A percentile compares a stretch with the other conserved stretches of the same genome.
phyloP scores from a whole-genome alignment of 2,113 vertebrate species.

The Clupea harengus region DNA sequence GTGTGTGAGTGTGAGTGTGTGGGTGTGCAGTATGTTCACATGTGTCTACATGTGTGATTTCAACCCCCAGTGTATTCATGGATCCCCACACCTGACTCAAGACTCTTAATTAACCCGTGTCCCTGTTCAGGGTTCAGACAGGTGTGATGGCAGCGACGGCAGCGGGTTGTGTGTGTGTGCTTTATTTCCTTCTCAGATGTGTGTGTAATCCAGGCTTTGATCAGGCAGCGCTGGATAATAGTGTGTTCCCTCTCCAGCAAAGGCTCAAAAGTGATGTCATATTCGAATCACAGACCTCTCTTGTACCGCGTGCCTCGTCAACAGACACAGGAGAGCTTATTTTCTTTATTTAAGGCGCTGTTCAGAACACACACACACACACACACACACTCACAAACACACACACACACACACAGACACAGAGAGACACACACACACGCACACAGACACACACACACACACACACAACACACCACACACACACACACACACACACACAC shows the following conservation, averaged over 20 bases:
- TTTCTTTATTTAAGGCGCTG: no score
- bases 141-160: background rate
- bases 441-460: no score
- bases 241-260: background rate
- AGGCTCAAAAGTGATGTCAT: no score
- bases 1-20: background rate
- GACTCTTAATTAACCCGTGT: background rate
- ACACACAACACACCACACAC: no score
- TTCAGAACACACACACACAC: no score
- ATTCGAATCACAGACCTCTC: no score
- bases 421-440: no score
- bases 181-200: conserved; percentile 22
- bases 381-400: no score
- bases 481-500: no score
- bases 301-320: no score
- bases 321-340: no score
- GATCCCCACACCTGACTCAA: background rate
- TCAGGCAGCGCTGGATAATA: conserved; percentile 37
- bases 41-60: background rate
- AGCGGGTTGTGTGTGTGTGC: background rate
- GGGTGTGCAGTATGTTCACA: background rate
- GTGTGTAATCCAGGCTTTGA: conserved; percentile 32
- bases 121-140: background rate
- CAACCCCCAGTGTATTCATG: background rate
- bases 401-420: no score